A percentile compares a stretch with the other conserved stretches of the same genome.
Evolutionary conservation across 2,113 vertebrate species (phyloP).

Genomic region (Platysteira castanea): DNA sequence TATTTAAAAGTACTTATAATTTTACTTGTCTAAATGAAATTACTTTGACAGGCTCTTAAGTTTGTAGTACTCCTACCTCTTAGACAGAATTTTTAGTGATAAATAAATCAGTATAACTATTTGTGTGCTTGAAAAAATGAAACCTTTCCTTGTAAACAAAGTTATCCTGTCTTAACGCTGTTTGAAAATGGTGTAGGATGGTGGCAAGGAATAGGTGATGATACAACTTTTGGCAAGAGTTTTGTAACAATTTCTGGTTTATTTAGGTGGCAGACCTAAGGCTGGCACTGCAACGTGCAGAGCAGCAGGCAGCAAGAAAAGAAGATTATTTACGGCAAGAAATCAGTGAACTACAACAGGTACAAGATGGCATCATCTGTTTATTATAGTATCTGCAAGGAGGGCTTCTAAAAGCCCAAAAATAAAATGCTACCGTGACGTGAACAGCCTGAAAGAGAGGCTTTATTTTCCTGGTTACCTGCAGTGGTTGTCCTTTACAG

Average conservation of each 20-base stretch:
- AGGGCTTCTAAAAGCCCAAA: neutral
- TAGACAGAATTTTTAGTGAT: neutral
- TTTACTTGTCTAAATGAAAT: neutral
- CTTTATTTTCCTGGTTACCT: neutral
- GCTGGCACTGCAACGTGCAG: conserved; percentile 87
- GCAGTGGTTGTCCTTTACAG: neutral
- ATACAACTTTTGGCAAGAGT: neutral
- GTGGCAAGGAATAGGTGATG: neutral
- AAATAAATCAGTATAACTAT: neutral
- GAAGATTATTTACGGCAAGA: conserved; percentile 97
- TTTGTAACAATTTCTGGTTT: neutral
- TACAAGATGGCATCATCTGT: conserved; percentile 13
- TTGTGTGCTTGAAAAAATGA: neutral
- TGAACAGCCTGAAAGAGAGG: neutral
- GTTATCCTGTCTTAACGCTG: neutral
- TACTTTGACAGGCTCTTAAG: neutral
- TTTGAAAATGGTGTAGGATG: neutral
- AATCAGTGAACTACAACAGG: conserved; percentile 93
- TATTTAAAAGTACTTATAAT: neutral
- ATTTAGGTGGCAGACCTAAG: conserved; percentile 90
- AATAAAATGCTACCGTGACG: neutral
- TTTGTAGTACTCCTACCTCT: neutral
- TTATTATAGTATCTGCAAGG: neutral
- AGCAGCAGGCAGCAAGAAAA: conserved; percentile 91
- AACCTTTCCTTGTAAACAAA: neutral